These are phyloP conservation scores for Sparidentex hasta DNA, from an alignment of 2,797 vertebrate species.

Conservation along the genomic window DNA sequence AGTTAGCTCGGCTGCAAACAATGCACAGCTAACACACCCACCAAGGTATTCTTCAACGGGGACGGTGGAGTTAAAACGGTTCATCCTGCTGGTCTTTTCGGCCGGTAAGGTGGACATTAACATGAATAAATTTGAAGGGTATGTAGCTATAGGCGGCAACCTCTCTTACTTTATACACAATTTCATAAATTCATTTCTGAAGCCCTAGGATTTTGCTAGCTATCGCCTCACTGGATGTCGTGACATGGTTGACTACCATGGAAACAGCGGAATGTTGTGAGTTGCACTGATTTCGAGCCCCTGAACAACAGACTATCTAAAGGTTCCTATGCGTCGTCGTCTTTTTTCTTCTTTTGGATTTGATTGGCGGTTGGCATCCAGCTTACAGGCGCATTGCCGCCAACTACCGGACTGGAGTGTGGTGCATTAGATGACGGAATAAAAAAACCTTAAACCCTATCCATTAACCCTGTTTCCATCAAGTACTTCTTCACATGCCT, in stretches of 20 bases:
- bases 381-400: too few species aligned
- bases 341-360: too few species aligned
- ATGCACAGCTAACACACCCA: conserved; percentile 58
- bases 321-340: conserved; percentile 55
- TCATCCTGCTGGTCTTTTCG: conserved; percentile 68
- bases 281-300: conserved; percentile 40
- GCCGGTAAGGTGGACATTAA: neutral
- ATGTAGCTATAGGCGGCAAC: fast-evolving
- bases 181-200: neutral
- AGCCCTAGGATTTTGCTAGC: neutral
- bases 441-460: too few species aligned
- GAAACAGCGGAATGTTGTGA: conserved; percentile 67
- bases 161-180: neutral
- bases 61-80: conserved; percentile 73
- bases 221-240: neutral
- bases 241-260: conserved; percentile 42
- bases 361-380: too few species aligned
- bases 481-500: too few species aligned
- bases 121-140: neutral
- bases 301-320: conserved; percentile 1
- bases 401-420: too few species aligned
- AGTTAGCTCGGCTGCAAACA: neutral
- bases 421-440: too few species aligned
- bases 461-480: too few species aligned
- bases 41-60: conserved; percentile 84